Base-by-base conservation (phyloP, 2,113 vertebrate genomes). In the Xiphophorus maculatus region DNA sequence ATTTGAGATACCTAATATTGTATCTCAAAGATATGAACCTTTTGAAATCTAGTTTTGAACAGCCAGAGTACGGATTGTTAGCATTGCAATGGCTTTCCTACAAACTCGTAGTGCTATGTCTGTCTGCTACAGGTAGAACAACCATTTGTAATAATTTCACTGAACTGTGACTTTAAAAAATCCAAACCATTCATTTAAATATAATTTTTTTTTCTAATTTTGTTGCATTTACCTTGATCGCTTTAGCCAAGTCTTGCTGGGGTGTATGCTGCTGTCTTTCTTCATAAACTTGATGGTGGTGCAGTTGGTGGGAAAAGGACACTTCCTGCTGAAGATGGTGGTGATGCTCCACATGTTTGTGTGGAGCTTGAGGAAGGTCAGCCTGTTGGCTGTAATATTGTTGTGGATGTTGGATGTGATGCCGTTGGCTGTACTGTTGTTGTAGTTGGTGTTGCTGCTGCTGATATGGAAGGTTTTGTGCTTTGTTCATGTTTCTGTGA, bases 401-500 rank as follows among this genome's bases (percentile, higher is more conserved):
- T 71, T 88, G 91, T 17, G 85, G 82, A 73, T 88, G 79, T 33
- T 90, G 91, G 51, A 88, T 87, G 27, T 86, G 86, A 42, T 90
- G 90, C 69, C 84, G 81, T 37, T 92, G 92, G 70, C 73, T 84
- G 64, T 82, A 92, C 37, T 87, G 91, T 32, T 90, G 92, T 35
- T 86, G 89, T 9, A 84, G 44, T 9, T 86, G 44, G 0, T 90
- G 92, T 28, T 86, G 91, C 25, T 79, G 85, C 15, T 79, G 88
- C 37, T 90, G 80, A 77, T 90, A 92, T 22, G 81, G 79, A 27
- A 93, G 87, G 76, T 74, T 91, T 81, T 90, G 92, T 71, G 87
- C 72, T 87, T 93, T 94, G 83, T 84, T 93, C 30, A 91, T 76
- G 70, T 94, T 91, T 82, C 72, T 83, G 54, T 94, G 93, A 80